Conservation (phyloP, 2,113 vertebrate species). For the Chlamydotis undulata region DNA sequence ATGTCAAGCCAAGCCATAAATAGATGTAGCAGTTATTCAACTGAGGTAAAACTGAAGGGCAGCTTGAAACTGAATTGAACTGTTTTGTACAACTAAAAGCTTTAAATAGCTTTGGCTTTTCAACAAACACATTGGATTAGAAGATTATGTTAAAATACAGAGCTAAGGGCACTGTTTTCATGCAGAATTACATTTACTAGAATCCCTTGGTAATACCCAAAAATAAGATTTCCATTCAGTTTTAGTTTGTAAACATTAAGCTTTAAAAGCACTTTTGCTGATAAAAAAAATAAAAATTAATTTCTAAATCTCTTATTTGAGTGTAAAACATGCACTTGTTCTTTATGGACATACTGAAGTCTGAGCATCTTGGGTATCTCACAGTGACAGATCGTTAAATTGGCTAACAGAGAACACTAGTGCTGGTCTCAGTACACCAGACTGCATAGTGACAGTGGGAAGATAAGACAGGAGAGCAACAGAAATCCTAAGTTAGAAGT, state of each 20-base stretch:
- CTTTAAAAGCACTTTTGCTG: background rate
- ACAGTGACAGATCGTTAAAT: fast-evolving
- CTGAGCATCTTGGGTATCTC: background rate
- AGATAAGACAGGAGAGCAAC: background rate
- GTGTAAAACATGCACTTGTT: background rate
- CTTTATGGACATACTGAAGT: background rate
- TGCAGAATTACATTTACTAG: background rate
- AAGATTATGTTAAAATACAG: background rate
- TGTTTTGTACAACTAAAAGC: background rate
- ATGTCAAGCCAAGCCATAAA: background rate
- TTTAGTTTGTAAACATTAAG: background rate
- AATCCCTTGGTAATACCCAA: background rate
- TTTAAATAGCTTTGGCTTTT: background rate
- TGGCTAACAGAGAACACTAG: background rate
- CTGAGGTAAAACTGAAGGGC: background rate
- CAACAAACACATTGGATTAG: background rate
- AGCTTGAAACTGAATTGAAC: background rate
- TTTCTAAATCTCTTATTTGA: background rate
- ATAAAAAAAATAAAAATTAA: background rate
- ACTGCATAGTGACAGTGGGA: background rate
- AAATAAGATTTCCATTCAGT: background rate
- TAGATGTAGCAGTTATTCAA: background rate
- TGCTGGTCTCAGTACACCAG: background rate
- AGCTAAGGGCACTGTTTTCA: background rate
- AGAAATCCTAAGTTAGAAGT: background rate